Percentiles rank a stretch among this genome's conserved stretches.
Evolutionary conservation across 2,888 invertebrate species (phyloP).

Genomic region (Colletes collaris): DNA sequence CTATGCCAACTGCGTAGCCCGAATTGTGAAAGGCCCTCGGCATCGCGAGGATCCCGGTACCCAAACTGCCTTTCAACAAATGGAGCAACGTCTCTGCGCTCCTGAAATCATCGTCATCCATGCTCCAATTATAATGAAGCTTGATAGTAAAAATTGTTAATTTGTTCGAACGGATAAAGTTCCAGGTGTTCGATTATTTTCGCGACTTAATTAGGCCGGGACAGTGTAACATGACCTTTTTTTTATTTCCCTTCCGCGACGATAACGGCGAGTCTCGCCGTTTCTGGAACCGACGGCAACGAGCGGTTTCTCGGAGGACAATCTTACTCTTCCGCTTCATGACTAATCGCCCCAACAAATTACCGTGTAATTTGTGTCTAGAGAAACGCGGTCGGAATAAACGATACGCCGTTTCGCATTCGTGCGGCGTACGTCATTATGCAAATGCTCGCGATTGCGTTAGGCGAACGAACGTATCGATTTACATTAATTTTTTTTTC

Average conservation of each 20-base stretch:
- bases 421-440: slow-evolving; percentile 33
- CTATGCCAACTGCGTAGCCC: slow-evolving; percentile 91
- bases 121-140: too few species aligned
- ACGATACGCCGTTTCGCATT: slow-evolving; percentile 38
- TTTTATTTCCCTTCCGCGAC: neutral
- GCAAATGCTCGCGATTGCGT: slow-evolving; percentile 34
- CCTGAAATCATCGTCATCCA: slow-evolving; percentile 83
- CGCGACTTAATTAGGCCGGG: too few species aligned
- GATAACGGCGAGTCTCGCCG: slow-evolving; percentile 4
- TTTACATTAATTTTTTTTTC: neutral
- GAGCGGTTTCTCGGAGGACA: slow-evolving; percentile 17
- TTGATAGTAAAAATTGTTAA: too few species aligned
- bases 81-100: slow-evolving; percentile 92
- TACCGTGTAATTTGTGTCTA: slow-evolving; percentile 42
- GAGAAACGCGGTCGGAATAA: slow-evolving; percentile 48
- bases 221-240: neutral
- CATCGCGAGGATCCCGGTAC: slow-evolving; percentile 96
- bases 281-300: neutral
- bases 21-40: slow-evolving; percentile 93
- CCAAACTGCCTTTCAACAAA: slow-evolving; percentile 94
- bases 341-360: slow-evolving; percentile 51
- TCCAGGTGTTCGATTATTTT: too few species aligned
- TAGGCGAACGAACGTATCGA: slow-evolving; percentile 28
- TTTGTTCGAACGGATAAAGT: too few species aligned
- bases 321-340: slow-evolving; percentile 39